Evolutionary conservation across 2,888 invertebrate species (phyloP).

Genomic region (Drosophila quinaria): DNA sequence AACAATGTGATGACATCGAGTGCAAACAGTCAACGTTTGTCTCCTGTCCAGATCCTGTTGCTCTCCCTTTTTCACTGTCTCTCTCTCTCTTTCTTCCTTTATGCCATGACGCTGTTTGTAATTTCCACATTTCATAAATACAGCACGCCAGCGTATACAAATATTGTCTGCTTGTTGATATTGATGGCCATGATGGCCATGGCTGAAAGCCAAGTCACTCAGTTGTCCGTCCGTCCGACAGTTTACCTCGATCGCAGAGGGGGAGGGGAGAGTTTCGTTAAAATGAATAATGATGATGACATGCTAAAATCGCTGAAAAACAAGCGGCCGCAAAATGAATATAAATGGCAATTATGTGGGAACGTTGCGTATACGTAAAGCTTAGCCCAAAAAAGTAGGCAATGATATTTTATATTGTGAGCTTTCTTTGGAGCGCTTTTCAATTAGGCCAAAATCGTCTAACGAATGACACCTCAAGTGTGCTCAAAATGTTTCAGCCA

Average conservation of each 20-base stretch:
- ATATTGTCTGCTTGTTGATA: conserved; percentile 74
- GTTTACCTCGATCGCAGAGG: conserved; percentile 23
- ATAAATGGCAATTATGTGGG: conserved; percentile 77
- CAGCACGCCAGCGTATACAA: conserved; percentile 66
- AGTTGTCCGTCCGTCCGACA: conserved; percentile 1
- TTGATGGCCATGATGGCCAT: conserved; percentile 52
- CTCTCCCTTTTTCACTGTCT: conserved; percentile 6
- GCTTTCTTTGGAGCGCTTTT: conserved; percentile 40
- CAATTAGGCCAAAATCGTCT: conserved; percentile 56
- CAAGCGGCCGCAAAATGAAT: conserved; percentile 72
- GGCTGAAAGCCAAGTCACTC: conserved; percentile 58
- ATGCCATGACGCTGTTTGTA: conserved; percentile 54
- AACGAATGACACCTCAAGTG: conserved; percentile 77
- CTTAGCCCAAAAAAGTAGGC: conserved; percentile 25
- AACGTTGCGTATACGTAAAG: conserved; percentile 51
- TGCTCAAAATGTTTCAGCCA: conserved; percentile 30
- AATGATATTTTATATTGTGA: conserved; percentile 36
- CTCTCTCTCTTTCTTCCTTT: background rate
- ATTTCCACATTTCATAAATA: conserved; percentile 81
- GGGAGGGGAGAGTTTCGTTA: conserved; percentile 9
- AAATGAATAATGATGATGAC: conserved; percentile 78
- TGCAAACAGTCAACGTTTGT: conserved; percentile 34
- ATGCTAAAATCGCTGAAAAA: conserved; percentile 59
- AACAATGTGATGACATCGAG: conserved; percentile 50
- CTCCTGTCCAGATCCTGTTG: conserved; percentile 1